Conservation (phyloP, 2,797 vertebrate species). For the Sandelia bainsii region DNA sequence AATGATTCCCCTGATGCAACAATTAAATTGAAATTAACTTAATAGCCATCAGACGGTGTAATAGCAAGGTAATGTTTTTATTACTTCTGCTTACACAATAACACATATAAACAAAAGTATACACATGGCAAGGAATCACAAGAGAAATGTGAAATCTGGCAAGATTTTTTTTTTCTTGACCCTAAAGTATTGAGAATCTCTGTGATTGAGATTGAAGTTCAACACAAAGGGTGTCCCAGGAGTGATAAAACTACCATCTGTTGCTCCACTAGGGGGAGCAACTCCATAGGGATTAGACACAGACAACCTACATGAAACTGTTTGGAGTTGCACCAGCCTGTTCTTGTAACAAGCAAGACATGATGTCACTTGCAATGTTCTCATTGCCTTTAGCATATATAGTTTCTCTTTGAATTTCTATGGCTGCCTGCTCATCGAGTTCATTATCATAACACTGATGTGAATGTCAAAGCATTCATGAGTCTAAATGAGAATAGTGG, state of each 20-base stretch:
- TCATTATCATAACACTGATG: conserved; percentile 21
- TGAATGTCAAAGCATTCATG: not conserved
- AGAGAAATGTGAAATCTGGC: not conserved
- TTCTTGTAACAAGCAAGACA: not conserved
- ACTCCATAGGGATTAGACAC: conserved; percentile 65
- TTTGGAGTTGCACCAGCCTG: conserved; percentile 2
- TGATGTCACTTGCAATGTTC: conserved; percentile 6
- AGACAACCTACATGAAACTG: conserved; percentile 15
- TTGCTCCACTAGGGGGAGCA: conserved; percentile 81
- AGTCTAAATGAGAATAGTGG: conserved; percentile 23
- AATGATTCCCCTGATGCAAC: conserved; percentile 83
- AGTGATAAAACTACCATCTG: conserved; percentile 24
- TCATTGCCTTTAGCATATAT: not conserved
- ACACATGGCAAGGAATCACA: conserved; percentile 10
- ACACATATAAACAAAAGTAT: conserved; percentile 53
- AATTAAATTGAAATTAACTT: conserved; percentile 80
- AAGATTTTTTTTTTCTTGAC: conserved; percentile 3
- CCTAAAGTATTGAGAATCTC: conserved; percentile 7
- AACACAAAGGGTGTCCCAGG: not conserved
- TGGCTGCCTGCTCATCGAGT: conserved; percentile 13
- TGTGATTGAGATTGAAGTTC: not conserved
- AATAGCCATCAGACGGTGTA: conserved; percentile 70
- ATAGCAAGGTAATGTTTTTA: conserved; percentile 67
- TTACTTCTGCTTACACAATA: conserved; percentile 68
- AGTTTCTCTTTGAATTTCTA: conserved; percentile 2